Conservation (phyloP, 2,797 vertebrate genomes). For the Meriones psammophilus region DNA sequence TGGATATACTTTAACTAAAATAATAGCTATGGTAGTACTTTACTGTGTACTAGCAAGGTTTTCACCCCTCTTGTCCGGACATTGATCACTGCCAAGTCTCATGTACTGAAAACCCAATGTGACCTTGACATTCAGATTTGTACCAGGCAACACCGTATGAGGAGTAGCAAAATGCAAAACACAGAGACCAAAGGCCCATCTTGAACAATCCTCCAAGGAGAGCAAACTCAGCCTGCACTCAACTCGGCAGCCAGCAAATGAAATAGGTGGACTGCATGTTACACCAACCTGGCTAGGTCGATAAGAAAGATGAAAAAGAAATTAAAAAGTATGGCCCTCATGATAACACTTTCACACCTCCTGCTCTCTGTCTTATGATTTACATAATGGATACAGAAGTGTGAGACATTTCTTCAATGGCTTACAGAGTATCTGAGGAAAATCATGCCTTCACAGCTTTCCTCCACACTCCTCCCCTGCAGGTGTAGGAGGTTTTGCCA, state of each 20-base stretch:
- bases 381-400: not conserved
- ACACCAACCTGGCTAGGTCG: not conserved
- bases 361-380: not conserved
- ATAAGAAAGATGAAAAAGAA: not conserved
- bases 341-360: not conserved
- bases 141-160: not conserved
- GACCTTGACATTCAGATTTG: not conserved
- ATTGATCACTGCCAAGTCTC: too few species aligned
- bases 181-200: not conserved
- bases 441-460: not conserved
- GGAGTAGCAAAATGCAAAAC: not conserved
- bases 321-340: conserved; percentile 15
- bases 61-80: not conserved
- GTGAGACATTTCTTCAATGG: not conserved
- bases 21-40: not conserved
- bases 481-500: not conserved
- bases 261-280: not conserved
- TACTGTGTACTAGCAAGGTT: not conserved
- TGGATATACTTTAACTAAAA: not conserved
- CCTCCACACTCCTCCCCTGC: not conserved
- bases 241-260: not conserved
- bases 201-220: not conserved
- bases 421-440: not conserved
- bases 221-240: not conserved
- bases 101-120: not conserved